Evolutionary conservation across 2,888 invertebrate species (phyloP).

Genomic region (Netelia fuscicornis): DNA sequence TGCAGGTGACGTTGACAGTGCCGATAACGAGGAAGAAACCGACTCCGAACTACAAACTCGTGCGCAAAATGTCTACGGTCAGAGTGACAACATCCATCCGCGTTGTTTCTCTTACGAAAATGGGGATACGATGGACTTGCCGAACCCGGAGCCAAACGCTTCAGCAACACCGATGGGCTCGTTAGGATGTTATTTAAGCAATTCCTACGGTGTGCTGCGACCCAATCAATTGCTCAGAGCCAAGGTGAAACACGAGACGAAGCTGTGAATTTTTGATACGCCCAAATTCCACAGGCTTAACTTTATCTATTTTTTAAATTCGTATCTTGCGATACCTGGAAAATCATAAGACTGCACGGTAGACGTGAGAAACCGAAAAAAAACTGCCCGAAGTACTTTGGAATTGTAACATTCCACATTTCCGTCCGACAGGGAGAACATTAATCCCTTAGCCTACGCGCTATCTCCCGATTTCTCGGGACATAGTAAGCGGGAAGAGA

Average conservation of each 20-base stretch:
- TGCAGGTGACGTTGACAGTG: constrained; percentile 93
- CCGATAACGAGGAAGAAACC: constrained; percentile 89
- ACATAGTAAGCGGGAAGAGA: too few species aligned
- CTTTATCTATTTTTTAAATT: constrained; percentile 6
- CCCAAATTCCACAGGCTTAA: neutral
- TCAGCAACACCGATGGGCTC: constrained; percentile 70
- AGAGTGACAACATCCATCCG: constrained; percentile 71
- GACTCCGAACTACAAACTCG: constrained; percentile 81
- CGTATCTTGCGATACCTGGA: constrained; percentile 33
- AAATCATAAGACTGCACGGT: constrained; percentile 57
- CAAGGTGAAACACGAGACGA: constrained; percentile 83
- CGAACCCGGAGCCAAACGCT: constrained; percentile 71
- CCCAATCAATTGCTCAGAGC: constrained; percentile 80
- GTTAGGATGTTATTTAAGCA: constrained; percentile 76
- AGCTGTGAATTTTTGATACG: constrained; percentile 74
- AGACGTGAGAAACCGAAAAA: constrained; percentile 2
- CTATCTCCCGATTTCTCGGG: too few species aligned
- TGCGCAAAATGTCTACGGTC: constrained; percentile 72
- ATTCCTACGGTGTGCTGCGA: constrained; percentile 78
- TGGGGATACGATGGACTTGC: constrained; percentile 68
- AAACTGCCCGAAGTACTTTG: constrained; percentile 7
- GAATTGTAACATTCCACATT: constrained; percentile 1
- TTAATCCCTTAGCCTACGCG: too few species aligned
- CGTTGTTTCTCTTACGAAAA: constrained; percentile 75
- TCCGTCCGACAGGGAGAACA: constrained; percentile 7